Percentiles rank a stretch among this genome's conserved stretches.
These are phyloP conservation scores for Drosophila pachea DNA, from an alignment of 1,140 invertebrate genomes.

Conservation along the genomic window DNA sequence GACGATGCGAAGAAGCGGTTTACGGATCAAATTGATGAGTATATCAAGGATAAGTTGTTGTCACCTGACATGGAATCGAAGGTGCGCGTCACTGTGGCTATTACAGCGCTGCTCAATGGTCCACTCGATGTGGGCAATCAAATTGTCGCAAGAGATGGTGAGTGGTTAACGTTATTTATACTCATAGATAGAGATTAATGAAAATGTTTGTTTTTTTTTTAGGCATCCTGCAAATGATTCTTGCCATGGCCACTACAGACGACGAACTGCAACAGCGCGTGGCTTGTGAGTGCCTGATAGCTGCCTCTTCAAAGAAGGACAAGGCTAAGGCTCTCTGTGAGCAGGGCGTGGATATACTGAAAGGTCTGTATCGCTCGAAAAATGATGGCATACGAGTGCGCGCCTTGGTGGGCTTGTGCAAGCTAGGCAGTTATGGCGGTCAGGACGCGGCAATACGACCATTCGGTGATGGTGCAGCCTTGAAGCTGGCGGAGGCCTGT, in stretches of 20 bases:
- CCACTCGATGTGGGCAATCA: conserved; percentile 96
- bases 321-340: conserved; percentile 94
- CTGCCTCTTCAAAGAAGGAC: conserved; percentile 98
- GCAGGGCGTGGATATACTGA: conserved; percentile 95
- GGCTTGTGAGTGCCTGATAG: conserved; percentile 97
- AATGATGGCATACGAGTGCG: conserved; percentile 94
- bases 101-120: conserved; percentile 94
- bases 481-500: conserved; percentile 96
- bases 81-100: conserved; percentile 91
- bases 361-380: conserved; percentile 94
- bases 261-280: conserved; percentile 93
- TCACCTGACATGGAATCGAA: conserved; percentile 94
- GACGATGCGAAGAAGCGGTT: conserved; percentile 90
- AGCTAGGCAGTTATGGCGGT: conserved; percentile 97
- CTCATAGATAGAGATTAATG: not conserved
- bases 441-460: conserved; percentile 95
- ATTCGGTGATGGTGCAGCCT: conserved; percentile 96
- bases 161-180: not conserved
- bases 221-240: conserved; percentile 96
- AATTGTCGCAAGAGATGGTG: conserved; percentile 91
- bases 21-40: conserved; percentile 89
- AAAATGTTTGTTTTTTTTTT: not conserved
- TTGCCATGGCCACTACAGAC: conserved; percentile 96
- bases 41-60: conserved; percentile 91
- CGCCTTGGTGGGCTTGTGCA: conserved; percentile 96